Evolutionary conservation across 2,113 vertebrate genomes (phyloP).

Genomic region (Antechinus stuartii): DNA sequence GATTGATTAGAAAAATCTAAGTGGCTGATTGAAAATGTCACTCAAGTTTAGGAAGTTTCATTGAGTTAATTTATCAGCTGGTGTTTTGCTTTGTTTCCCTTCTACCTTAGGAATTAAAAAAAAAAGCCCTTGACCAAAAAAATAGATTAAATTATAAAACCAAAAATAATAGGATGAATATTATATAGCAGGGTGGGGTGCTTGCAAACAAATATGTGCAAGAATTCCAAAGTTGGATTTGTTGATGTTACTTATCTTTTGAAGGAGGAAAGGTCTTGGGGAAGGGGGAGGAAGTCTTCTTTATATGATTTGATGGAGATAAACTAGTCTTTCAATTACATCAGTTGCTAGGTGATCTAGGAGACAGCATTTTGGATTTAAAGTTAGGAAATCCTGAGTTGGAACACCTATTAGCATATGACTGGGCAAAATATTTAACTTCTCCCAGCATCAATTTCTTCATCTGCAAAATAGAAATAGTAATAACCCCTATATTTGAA

Average conservation of each 20-base stretch:
- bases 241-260: neutral
- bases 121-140: constrained; percentile 14
- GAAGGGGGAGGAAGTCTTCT: neutral
- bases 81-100: constrained; percentile 7
- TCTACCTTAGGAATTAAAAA: constrained; percentile 26
- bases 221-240: neutral
- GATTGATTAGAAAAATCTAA: neutral
- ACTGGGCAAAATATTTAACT: neutral
- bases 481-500: neutral
- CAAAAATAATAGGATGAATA: neutral
- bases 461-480: neutral
- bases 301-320: neutral
- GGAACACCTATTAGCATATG: neutral
- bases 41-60: neutral
- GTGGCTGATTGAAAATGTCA: neutral
- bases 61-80: neutral
- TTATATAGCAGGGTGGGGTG: no score
- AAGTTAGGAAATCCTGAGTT: neutral
- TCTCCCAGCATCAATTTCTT: neutral
- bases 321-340: neutral
- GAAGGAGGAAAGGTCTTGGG: no score
- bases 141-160: neutral
- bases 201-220: no score
- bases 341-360: neutral
- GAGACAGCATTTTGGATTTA: neutral